Evolutionary conservation across 2,888 invertebrate species (phyloP).

Genomic region (Dolomedes plantarius): DNA sequence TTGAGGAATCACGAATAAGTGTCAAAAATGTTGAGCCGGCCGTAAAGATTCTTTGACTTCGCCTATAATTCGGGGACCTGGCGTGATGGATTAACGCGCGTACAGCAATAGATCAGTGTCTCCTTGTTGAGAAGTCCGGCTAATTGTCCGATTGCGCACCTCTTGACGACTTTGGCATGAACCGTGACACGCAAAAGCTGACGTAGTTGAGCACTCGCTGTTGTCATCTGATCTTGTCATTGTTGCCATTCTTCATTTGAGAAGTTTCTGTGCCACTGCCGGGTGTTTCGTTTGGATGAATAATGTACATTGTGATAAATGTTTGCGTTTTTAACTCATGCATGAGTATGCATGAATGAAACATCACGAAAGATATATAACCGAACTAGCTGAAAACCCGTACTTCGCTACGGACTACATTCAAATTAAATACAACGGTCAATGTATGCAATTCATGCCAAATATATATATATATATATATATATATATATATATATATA

Average conservation of each 20-base stretch:
- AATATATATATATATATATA: too few relatives aligned
- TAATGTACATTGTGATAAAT: background rate
- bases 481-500: too few relatives aligned
- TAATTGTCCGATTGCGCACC: background rate
- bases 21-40: background rate
- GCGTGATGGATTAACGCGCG: background rate
- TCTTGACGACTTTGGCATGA: background rate
- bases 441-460: too few relatives aligned
- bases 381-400: too few relatives aligned
- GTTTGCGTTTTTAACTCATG: background rate
- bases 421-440: too few relatives aligned
- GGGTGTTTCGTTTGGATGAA: background rate
- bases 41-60: slow-evolving; percentile 1
- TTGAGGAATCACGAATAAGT: background rate
- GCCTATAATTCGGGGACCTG: background rate
- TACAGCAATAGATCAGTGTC: background rate
- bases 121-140: background rate
- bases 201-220: background rate
- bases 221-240: background rate
- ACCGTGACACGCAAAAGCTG: background rate
- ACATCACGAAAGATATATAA: too few relatives aligned
- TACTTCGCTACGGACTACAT: too few relatives aligned
- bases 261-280: background rate
- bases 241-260: background rate
- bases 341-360: background rate